phyloP scores from a whole-genome alignment of 2,113 vertebrate species.

The Eidolon helvum region DNA sequence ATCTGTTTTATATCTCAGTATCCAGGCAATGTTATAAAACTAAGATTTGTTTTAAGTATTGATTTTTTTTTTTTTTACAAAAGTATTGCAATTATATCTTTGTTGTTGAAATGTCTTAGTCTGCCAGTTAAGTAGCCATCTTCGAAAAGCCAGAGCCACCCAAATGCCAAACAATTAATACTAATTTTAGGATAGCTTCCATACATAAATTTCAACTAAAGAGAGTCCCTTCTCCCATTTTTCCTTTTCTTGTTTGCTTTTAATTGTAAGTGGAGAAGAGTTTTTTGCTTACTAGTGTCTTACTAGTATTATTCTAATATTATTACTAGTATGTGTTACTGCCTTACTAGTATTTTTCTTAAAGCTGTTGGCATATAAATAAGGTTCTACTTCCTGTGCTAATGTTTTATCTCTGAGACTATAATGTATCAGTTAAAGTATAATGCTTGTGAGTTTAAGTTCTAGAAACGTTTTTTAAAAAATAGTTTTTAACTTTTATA shows the following conservation, averaged over 20 bases:
- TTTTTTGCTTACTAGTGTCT: background rate
- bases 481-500: background rate
- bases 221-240: background rate
- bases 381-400: background rate
- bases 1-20: background rate
- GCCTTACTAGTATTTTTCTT: background rate
- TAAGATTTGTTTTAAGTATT: background rate
- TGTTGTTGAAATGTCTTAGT: background rate
- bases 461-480: background rate
- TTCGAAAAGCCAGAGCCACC: background rate
- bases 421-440: background rate
- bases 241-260: background rate
- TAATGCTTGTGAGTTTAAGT: background rate
- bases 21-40: background rate
- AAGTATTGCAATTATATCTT: conserved; percentile 31
- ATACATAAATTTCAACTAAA: background rate
- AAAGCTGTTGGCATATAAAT: background rate
- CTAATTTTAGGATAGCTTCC: background rate
- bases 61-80: background rate
- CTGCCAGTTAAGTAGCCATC: conserved; percentile 1
- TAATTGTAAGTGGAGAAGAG: background rate
- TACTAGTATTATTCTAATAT: background rate
- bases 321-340: background rate
- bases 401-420: background rate
- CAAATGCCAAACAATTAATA: background rate